Evolutionary conservation across 2,797 vertebrate species (phyloP).

Genomic region (Miopithecus talapoin): DNA sequence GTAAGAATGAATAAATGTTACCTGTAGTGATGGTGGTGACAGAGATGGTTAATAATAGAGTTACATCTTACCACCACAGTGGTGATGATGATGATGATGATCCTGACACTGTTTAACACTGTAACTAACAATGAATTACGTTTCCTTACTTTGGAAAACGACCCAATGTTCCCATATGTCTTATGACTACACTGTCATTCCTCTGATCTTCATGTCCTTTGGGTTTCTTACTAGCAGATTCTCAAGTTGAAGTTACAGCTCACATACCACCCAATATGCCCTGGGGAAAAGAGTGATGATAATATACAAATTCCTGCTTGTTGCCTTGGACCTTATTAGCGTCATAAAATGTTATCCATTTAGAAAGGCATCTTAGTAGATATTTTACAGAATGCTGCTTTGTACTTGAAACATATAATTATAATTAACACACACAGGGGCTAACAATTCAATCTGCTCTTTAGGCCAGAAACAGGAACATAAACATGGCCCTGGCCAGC

Average conservation of each 20-base stretch:
- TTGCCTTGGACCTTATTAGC: constrained; percentile 56
- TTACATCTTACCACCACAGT: not conserved
- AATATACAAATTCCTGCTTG: constrained; percentile 39
- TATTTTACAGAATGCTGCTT: constrained; percentile 52
- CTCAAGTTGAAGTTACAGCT: constrained; percentile 12
- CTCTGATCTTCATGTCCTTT: not conserved
- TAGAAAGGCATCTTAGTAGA: constrained; percentile 38
- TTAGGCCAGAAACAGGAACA: constrained; percentile 54
- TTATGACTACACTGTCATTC: not conserved
- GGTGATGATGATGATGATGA: not conserved
- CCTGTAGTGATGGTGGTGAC: not conserved
- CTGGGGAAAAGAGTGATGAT: not conserved
- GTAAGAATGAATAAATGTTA: not conserved
- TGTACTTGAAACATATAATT: constrained; percentile 67
- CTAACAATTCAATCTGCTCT: constrained; percentile 62
- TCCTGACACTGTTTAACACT: not conserved
- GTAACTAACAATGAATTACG: not conserved
- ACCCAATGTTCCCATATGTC: not conserved
- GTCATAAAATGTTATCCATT: constrained; percentile 52
- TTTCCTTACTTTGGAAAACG: not conserved
- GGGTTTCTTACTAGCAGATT: constrained; percentile 36
- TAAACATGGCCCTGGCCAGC: constrained; percentile 27
- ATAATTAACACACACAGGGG: constrained; percentile 36
- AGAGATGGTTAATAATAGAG: not conserved
- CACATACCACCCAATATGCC: not conserved